These are phyloP conservation scores for Astur gentilis DNA, from an alignment of 2,113 vertebrate species.

Conservation along the genomic window DNA sequence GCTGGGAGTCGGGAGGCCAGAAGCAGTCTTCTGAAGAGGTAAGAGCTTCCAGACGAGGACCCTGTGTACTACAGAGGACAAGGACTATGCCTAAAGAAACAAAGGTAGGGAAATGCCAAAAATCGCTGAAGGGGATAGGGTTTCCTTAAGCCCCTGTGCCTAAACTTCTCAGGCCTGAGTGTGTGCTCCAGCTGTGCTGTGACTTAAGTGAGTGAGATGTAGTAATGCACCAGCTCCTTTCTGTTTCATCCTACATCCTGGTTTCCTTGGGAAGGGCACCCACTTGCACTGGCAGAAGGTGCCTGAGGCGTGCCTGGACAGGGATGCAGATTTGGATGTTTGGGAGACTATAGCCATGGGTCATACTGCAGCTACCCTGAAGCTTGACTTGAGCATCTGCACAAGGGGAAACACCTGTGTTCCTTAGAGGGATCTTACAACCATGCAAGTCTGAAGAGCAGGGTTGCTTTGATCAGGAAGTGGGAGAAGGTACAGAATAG, in stretches of 20 bases:
- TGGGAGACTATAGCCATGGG: neutral
- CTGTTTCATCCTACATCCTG: neutral
- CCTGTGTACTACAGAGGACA: neutral
- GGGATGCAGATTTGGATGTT: neutral
- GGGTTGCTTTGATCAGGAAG: neutral
- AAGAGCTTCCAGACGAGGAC: neutral
- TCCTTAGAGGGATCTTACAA: neutral
- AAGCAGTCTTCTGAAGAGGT: neutral
- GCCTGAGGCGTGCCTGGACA: neutral
- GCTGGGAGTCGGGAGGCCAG: neutral
- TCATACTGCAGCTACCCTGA: neutral
- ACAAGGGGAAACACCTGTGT: fast-evolving
- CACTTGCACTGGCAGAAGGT: neutral
- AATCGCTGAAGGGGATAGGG: neutral
- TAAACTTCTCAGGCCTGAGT: neutral
- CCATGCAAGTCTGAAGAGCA: neutral
- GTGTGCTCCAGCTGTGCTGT: neutral
- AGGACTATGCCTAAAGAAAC: neutral
- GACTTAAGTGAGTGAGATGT: neutral
- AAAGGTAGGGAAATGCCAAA: neutral
- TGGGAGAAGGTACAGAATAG: neutral
- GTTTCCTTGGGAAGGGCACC: neutral
- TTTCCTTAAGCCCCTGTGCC: neutral
- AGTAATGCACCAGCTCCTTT: neutral
- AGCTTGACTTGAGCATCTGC: neutral